These are phyloP conservation scores for Actinernus sp. DNA, from an alignment of 92 coral and sea anemone genomes.

Conservation along the genomic window DNA sequence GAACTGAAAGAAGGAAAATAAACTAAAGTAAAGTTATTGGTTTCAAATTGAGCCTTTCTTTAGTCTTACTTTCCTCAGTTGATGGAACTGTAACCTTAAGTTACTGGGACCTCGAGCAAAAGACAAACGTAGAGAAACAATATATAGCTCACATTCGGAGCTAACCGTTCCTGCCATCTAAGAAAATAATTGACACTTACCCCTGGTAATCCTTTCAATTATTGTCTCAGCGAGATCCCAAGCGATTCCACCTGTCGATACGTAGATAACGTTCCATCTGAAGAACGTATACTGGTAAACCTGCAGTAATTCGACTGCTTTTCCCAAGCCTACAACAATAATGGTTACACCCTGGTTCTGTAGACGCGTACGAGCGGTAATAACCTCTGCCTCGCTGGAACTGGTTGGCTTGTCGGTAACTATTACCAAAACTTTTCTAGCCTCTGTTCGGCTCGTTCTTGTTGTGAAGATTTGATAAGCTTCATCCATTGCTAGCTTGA, in stretches of 20 bases:
- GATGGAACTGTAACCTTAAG: too few species aligned
- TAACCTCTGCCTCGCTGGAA: constrained; percentile 5
- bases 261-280: constrained; percentile 15
- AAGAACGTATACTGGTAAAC: constrained; percentile 6
- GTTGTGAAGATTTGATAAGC: constrained; percentile 3
- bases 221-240: constrained; percentile 6
- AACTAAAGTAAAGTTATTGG: too few species aligned
- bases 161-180: too few species aligned
- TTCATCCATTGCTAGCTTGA: constrained; percentile 1
- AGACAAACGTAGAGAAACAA: too few species aligned
- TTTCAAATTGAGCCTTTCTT: too few species aligned
- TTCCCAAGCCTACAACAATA: constrained; percentile 14
- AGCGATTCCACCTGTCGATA: background rate
- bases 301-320: background rate
- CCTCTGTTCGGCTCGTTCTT: constrained; percentile 9
- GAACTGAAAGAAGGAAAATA: too few species aligned
- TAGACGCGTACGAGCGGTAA: constrained; percentile 11
- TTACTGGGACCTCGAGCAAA: too few species aligned
- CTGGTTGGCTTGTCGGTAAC: constrained; percentile 18
- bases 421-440: constrained; percentile 10
- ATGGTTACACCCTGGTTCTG: constrained; percentile 29
- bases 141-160: too few species aligned
- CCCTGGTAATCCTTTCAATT: constrained; percentile 11
- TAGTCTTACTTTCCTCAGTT: too few species aligned
- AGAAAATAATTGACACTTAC: too few species aligned